Base-by-base conservation (phyloP, 2,888 invertebrate species). In the Sinelater perroti region DNA sequence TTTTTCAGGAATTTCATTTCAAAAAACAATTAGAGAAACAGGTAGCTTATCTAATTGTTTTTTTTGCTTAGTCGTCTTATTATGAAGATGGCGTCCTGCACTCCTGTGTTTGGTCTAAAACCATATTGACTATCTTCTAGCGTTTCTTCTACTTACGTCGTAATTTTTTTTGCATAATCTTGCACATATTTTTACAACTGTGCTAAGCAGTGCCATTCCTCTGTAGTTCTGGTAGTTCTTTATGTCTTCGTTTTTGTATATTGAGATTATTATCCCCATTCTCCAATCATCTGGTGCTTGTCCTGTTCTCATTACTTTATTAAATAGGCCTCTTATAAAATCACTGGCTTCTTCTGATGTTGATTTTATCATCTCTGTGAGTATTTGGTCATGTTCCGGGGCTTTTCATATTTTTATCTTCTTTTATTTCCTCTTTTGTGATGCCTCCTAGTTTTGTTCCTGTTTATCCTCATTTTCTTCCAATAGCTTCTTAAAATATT, bases 251-350 rank as follows among this genome's bases (percentile, higher is more conserved):
- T 31, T 31, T 31, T 10, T 11, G 13, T 13, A 31, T n/a, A 11
- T 11, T 10, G 13, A 6, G 2, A 6, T 11, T 11, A 31, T 31
- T 31, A 31, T 31, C 14, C 31, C 13, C n/a, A 14, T 31, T 31
- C 14, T 11, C 13, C 11, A 31, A 31, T 30, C 30, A 8, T 3
- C 3, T 30, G n/a, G 30, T 5, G 30, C 5, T 30, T 30, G 30
- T 30, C n/a, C 30, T 30, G 30, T 30, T 30, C 30, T 30, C 30
- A 30, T 30, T 30, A 30, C 30, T 30, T 30, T 30, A 30, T n/a
- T 11, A 30, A 5, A 30, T n/a, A n/a, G n/a, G n/a, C n/a, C n/a
- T n/a, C n/a, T n/a, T n/a, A n/a, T n/a, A n/a, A 30, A 10, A 6
- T 30, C 30, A 4, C 30, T 30, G 8, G 30, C 30, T 30, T 30